Evolutionary conservation across 1,140 invertebrate species (phyloP).

Genomic region (Drosophila lacertosa): DNA sequence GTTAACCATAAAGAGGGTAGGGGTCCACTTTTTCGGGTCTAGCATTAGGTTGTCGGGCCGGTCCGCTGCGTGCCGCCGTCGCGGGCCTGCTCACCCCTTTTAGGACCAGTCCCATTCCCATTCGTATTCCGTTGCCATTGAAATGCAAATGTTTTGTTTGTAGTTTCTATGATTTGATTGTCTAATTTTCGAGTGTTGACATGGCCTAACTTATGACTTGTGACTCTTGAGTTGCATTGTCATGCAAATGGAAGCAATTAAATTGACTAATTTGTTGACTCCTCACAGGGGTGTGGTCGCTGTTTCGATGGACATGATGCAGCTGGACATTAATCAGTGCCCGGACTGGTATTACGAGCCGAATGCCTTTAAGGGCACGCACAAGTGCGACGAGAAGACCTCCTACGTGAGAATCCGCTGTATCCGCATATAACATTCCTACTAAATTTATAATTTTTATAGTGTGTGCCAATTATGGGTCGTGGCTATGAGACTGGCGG

Average conservation of each 20-base stretch:
- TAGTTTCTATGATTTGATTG: constrained; percentile 53
- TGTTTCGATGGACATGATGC: constrained; percentile 95
- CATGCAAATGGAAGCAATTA: constrained; percentile 73
- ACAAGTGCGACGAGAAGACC: constrained; percentile 95
- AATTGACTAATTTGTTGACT: constrained; percentile 77
- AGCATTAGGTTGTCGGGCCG: constrained; percentile 47
- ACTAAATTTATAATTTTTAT: constrained; percentile 73
- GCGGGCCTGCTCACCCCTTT: constrained; percentile 62
- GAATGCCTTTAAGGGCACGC: constrained; percentile 97
- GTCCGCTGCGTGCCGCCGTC: constrained; percentile 65
- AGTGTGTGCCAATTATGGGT: constrained; percentile 97
- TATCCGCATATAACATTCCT: neutral
- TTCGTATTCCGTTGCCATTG: constrained; percentile 35
- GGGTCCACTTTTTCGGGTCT: constrained; percentile 19
- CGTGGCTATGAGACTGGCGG: constrained; percentile 95
- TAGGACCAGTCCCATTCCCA: constrained; percentile 47
- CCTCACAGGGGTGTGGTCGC: constrained; percentile 94
- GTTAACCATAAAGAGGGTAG: constrained; percentile 78
- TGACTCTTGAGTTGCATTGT: constrained; percentile 60
- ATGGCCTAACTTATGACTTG: constrained; percentile 66
- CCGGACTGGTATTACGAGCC: constrained; percentile 93
- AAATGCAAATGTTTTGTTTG: constrained; percentile 60
- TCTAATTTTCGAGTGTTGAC: constrained; percentile 77
- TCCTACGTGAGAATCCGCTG: constrained; percentile 92
- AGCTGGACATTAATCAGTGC: constrained; percentile 98